Base-by-base conservation (phyloP, 1,140 invertebrate genomes). In the Scaptomyza graminum region DNA sequence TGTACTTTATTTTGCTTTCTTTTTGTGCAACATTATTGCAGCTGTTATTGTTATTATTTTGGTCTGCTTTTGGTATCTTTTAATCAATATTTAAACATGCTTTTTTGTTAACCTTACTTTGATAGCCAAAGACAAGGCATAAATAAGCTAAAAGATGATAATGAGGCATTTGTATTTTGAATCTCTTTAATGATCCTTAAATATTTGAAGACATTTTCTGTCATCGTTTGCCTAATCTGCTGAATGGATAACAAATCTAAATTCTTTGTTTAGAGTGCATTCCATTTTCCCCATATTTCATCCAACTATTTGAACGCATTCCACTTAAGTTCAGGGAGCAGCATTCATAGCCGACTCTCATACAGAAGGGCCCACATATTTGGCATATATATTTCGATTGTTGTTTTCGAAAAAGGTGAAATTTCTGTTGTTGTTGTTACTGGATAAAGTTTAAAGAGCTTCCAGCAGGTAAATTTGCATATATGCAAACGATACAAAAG, bases 391-490 rank as follows among this genome's bases (percentile, higher is more conserved):
- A 55, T 61, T 49, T 68, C 52, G 34, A 50, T 63, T 61, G 57
- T 57, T 83, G 74, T 82, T 85, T 81, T 78, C 70, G 54, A 81
- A 87, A 59, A 81, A 87, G 82, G 77, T 87, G 82, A 22, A 22
- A 68, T 81, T 87, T 63, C 51, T 54, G 59, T 74, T 57, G 47
- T 44, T 73, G 47, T 70, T 79, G 49, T 39, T 79, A 79, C 81
- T 80, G 81, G 81, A 77, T 87, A 82, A 60, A 47, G 11, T 41
- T 12, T 41, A n/a, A 41, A 18, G 28, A 34, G 31, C 31, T 34
- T 34, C 31, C 43, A 46, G 15, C 44, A 16, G 0, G 0, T 8
- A 15, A 37, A 39, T 28, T 44, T 18, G 15, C 44, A 77, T 69
- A 77, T 69, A 72, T 31, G 28, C 28, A 31, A 31, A 7, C 28